phyloP scores from a whole-genome alignment of 2,888 invertebrate species.

The Vanessa cardui region DNA sequence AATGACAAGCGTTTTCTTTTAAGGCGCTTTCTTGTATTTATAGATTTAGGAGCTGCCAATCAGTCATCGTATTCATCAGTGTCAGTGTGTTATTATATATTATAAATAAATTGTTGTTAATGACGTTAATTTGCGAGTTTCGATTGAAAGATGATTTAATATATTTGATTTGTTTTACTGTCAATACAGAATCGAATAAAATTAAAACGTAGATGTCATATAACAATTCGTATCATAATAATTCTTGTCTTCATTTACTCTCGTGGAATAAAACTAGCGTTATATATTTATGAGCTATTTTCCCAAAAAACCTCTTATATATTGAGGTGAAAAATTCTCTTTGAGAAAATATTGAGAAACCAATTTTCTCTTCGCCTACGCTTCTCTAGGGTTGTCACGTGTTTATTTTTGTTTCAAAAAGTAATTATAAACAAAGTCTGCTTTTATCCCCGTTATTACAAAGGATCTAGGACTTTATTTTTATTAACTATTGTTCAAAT shows the following conservation, averaged over 20 bases:
- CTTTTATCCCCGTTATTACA: too few species aligned
- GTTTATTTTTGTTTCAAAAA: neutral
- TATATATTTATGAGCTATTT: slow-evolving; percentile 42
- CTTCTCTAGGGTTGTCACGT: slow-evolving; percentile 16
- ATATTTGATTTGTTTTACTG: too few species aligned
- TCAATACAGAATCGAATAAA: neutral
- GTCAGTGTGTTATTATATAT: too few species aligned
- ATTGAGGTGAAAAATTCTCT: slow-evolving; percentile 37
- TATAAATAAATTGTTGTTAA: too few species aligned
- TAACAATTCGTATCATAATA: slow-evolving; percentile 4
- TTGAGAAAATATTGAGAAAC: slow-evolving; percentile 40
- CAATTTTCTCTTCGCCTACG: slow-evolving; percentile 34
- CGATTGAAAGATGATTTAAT: neutral
- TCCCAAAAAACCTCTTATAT: slow-evolving; percentile 34
- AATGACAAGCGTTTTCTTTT: too few species aligned
- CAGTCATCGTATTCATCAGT: too few species aligned
- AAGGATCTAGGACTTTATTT: too few species aligned
- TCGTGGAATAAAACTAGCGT: slow-evolving; percentile 25
- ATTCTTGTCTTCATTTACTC: slow-evolving; percentile 17
- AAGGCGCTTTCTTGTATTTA: too few species aligned
- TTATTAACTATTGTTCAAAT: too few species aligned
- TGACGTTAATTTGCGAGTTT: too few species aligned
- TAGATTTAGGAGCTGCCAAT: too few species aligned
- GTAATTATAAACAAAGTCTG: neutral
- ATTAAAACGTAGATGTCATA: too few species aligned